Evolutionary conservation across 2,113 vertebrate species (phyloP).

Genomic region (Nibea albiflora): DNA sequence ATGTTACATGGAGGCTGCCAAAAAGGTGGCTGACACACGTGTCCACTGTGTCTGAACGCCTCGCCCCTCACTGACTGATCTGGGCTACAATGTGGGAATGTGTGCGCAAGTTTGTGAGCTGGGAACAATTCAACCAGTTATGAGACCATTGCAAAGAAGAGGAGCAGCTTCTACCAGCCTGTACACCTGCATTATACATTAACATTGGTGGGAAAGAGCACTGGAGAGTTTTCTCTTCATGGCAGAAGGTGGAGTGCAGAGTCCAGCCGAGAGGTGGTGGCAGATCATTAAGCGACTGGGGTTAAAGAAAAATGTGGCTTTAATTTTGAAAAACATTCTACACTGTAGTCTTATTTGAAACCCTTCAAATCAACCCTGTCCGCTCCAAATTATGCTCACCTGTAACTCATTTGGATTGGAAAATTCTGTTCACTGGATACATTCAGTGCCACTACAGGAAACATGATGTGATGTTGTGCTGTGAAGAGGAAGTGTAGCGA

Average conservation of each 20-base stretch:
- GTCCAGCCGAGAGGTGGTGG: background rate
- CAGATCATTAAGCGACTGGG: background rate
- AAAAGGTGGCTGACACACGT: slow-evolving; percentile 15
- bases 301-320: slow-evolving; percentile 1
- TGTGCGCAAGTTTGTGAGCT: background rate
- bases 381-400: background rate
- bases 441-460: background rate
- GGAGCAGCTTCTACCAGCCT: background rate
- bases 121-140: background rate
- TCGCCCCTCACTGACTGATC: background rate
- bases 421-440: background rate
- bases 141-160: background rate
- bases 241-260: slow-evolving; percentile 2
- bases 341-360: background rate
- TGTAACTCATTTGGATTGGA: background rate
- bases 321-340: background rate
- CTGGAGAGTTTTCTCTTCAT: background rate
- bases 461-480: too few relatives aligned
- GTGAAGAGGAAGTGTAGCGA: too few relatives aligned
- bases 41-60: background rate
- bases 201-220: background rate
- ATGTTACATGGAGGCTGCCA: slow-evolving; percentile 13
- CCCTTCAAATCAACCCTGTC: background rate
- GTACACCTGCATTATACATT: background rate
- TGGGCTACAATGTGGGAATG: background rate